These are phyloP conservation scores for Whitmania pigra DNA, from an alignment of 1,140 invertebrate genomes.

Conservation along the genomic window DNA sequence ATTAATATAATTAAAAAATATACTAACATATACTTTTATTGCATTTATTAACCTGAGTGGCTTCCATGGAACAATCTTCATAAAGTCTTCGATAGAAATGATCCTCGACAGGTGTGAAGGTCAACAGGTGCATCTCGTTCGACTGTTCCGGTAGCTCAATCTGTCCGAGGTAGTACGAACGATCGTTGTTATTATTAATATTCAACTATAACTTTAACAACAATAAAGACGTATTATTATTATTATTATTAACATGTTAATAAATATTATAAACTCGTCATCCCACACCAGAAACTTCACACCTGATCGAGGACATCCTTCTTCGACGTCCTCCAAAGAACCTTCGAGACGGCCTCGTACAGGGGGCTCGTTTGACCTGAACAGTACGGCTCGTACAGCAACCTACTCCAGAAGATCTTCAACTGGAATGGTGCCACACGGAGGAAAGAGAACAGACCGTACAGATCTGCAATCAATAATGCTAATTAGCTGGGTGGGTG, in stretches of 20 bases:
- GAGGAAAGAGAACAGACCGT: slow-evolving; percentile 57
- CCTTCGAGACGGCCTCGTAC: slow-evolving; percentile 46
- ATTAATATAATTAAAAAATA: too few species aligned
- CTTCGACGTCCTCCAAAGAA: slow-evolving; percentile 60
- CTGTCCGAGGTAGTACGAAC: slow-evolving; percentile 31
- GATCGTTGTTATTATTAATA: not conserved
- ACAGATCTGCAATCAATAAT: slow-evolving; percentile 47
- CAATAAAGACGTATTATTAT: not conserved
- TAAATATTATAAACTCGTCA: too few species aligned
- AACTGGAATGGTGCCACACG: slow-evolving; percentile 50
- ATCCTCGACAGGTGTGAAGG: slow-evolving; percentile 51
- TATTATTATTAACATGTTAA: too few species aligned
- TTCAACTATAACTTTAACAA: too few species aligned
- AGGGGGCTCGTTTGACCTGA: slow-evolving; percentile 44
- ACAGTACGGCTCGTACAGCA: slow-evolving; percentile 49
- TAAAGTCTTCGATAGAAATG: slow-evolving; percentile 50
- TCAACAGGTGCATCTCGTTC: slow-evolving; percentile 45
- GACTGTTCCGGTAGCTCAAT: slow-evolving; percentile 44
- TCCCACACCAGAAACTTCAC: not conserved
- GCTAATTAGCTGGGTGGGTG: not conserved
- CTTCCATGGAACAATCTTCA: slow-evolving; percentile 38
- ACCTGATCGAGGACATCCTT: slow-evolving; percentile 53
- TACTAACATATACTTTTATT: too few species aligned
- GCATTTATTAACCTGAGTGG: slow-evolving; percentile 31
- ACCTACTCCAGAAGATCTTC: slow-evolving; percentile 47